Evolutionary conservation across 2,888 invertebrate genomes (phyloP).

Genomic region (Conomelus anceps): DNA sequence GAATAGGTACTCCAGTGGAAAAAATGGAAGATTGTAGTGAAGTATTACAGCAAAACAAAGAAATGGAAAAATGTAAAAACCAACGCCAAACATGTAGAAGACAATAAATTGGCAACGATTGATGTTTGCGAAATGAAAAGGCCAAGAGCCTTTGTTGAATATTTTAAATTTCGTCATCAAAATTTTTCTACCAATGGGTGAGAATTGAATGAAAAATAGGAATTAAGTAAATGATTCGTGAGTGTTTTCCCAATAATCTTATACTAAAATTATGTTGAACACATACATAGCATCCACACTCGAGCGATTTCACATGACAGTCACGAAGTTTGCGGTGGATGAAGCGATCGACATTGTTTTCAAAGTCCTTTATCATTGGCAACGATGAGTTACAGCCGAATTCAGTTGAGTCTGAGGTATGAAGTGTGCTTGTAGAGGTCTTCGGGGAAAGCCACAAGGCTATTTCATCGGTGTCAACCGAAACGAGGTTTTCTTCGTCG

Average conservation of each 20-base stretch:
- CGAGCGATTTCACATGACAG: not conserved
- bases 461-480: not conserved
- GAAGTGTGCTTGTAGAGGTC: not conserved
- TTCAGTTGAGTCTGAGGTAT: not conserved
- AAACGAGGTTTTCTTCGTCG: not conserved
- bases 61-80: no score
- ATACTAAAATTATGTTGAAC: not conserved
- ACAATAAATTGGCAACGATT: no score
- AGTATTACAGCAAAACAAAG: no score
- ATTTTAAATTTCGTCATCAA: no score
- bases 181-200: no score
- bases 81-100: no score
- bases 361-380: not conserved
- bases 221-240: not conserved
- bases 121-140: no score
- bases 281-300: not conserved
- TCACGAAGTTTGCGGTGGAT: not conserved
- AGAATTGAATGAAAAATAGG: not conserved
- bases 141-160: no score
- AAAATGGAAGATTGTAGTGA: no score
- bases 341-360: not conserved
- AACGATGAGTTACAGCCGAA: not conserved
- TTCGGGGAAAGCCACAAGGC: not conserved
- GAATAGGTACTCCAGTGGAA: no score
- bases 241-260: not conserved